Percentiles rank a stretch among this genome's conserved stretches.
These are phyloP conservation scores for Cisticola juncidis DNA, from an alignment of 2,113 vertebrate genomes.

Conservation along the genomic window DNA sequence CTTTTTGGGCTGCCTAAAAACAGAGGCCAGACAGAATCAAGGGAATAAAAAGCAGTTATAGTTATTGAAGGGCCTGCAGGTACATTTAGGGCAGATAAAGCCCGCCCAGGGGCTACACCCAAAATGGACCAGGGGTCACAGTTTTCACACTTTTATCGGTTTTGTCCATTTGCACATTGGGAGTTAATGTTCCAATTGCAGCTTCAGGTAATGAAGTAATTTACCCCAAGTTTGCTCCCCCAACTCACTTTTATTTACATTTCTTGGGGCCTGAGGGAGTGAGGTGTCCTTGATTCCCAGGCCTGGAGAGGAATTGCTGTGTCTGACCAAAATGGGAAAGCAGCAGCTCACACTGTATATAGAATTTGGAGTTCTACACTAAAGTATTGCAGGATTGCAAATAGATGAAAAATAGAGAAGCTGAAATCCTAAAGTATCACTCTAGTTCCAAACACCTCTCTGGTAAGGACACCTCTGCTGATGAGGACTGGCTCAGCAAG, in stretches of 20 bases:
- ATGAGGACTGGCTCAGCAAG: background rate
- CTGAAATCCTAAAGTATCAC: background rate
- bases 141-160: background rate
- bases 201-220: background rate
- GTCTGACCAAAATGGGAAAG: background rate
- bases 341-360: background rate
- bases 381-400: background rate
- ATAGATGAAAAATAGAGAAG: background rate
- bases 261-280: background rate
- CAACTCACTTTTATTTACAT: background rate
- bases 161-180: background rate
- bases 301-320: background rate
- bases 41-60: background rate
- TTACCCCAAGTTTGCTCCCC: background rate
- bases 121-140: accelerated
- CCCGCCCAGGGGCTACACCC: background rate
- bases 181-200: background rate
- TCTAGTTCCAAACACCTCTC: background rate
- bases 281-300: background rate
- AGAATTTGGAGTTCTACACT: background rate
- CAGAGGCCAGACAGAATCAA: background rate
- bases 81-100: accelerated
- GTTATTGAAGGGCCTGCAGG: background rate
- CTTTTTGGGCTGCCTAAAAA: background rate
- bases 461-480: background rate